These are phyloP conservation scores for Agrypnia vestita DNA, from an alignment of 1,140 invertebrate genomes.

Conservation along the genomic window DNA sequence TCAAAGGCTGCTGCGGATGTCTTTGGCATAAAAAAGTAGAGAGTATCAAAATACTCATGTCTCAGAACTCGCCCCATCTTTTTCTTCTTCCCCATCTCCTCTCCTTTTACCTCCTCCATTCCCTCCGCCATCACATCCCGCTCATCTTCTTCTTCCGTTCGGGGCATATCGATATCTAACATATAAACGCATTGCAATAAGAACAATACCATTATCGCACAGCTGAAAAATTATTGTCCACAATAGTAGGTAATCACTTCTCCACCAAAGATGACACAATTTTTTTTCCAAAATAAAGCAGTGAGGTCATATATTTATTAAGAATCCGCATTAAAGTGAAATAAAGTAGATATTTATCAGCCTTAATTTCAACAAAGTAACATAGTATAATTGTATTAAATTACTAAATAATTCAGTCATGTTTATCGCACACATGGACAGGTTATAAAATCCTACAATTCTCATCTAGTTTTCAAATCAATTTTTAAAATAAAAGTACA, in stretches of 20 bases:
- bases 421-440: no score
- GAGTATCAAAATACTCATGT: background rate
- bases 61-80: background rate
- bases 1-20: background rate
- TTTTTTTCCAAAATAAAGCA: background rate
- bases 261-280: background rate
- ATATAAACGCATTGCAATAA: conserved; percentile 26
- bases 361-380: no score
- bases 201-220: background rate
- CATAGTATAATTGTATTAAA: no score
- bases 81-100: background rate
- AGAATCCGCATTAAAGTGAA: no score
- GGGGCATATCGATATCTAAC: conserved; percentile 24
- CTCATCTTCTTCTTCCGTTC: background rate
- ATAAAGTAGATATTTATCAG: no score
- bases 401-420: no score
- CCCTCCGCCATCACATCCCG: background rate
- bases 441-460: no score
- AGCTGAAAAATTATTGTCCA: background rate
- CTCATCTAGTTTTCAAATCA: no score
- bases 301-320: background rate
- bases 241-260: background rate
- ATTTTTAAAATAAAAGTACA: no score
- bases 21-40: conserved; percentile 9
- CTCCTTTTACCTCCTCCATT: conserved; percentile 8